Percentiles rank a stretch among this genome's conserved stretches.
phyloP scores from a whole-genome alignment of 2,797 vertebrate genomes.

The Propithecus deckenii region DNA sequence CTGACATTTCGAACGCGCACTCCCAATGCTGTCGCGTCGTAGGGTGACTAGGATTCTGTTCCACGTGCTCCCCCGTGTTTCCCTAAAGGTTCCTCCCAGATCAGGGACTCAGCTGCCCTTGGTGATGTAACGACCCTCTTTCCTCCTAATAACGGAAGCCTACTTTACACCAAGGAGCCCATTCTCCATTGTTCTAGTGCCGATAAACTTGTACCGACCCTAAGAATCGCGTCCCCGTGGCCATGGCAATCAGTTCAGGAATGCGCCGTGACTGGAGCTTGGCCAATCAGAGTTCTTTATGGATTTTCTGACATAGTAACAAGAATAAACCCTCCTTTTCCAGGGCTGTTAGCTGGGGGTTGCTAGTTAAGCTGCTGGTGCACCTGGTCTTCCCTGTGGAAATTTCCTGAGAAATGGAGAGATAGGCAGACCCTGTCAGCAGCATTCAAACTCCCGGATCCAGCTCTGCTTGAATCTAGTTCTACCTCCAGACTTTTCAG shows the following conservation, averaged over 20 bases:
- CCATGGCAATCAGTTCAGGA: rapidly evolving
- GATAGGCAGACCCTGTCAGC: rapidly evolving
- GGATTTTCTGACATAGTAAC: not conserved
- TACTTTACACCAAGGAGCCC: rapidly evolving
- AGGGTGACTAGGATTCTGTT: rapidly evolving
- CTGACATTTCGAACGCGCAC: rapidly evolving
- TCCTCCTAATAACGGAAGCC: not conserved
- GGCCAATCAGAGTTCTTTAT: not conserved
- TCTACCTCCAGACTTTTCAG: not conserved
- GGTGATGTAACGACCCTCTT: not conserved
- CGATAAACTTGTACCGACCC: rapidly evolving
- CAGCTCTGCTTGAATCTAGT: not conserved
- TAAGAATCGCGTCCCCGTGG: rapidly evolving
- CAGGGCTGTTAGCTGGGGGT: not conserved
- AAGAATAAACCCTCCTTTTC: not conserved
- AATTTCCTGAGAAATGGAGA: not conserved
- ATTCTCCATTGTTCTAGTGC: rapidly evolving
- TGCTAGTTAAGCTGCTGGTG: not conserved
- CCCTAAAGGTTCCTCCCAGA: not conserved
- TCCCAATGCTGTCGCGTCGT: rapidly evolving
- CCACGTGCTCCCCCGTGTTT: too few relatives aligned
- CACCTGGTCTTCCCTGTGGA: not conserved
- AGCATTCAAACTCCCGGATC: rapidly evolving
- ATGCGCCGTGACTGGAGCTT: rapidly evolving
- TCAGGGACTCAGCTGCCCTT: not conserved